Percentiles rank a stretch among this genome's conserved stretches.
These are phyloP conservation scores for Battus philenor DNA, from an alignment of 1,140 invertebrate species.

Conservation along the genomic window DNA sequence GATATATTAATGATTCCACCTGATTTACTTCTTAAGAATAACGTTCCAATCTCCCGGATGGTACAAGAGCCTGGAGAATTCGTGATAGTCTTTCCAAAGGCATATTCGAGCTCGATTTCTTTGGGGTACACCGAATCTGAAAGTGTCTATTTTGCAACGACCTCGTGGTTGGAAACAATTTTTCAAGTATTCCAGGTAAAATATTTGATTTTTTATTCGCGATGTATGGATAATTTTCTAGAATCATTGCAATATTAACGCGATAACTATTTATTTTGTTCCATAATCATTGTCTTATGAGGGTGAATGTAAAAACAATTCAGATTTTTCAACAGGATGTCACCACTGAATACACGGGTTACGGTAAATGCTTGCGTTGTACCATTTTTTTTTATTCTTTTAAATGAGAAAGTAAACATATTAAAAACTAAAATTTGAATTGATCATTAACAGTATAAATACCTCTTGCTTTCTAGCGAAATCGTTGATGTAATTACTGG, in stretches of 20 bases:
- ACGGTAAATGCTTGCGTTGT: no score
- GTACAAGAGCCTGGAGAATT: slow-evolving; percentile 94
- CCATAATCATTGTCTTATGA: no score
- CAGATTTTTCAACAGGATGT: no score
- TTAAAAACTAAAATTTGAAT: no score
- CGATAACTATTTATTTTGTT: no score
- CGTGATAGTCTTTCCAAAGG: slow-evolving; percentile 92
- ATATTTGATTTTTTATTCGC: neutral
- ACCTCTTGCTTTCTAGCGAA: no score
- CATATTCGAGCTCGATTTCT: slow-evolving; percentile 92
- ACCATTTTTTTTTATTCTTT: no score
- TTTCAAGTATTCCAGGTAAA: slow-evolving; percentile 84
- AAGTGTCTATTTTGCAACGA: slow-evolving; percentile 94
- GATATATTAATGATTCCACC: slow-evolving; percentile 98
- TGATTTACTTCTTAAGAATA: slow-evolving; percentile 82
- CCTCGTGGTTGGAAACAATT: slow-evolving; percentile 86
- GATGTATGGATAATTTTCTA: neutral
- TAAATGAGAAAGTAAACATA: no score
- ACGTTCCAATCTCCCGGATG: slow-evolving; percentile 86
- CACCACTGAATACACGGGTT: no score
- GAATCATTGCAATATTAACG: neutral
- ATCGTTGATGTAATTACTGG: no score
- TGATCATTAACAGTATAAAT: no score
- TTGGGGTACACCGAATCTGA: slow-evolving; percentile 95
- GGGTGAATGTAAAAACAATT: no score